phyloP scores from a whole-genome alignment of 2,888 invertebrate species.

The Campopleginae sp. region DNA sequence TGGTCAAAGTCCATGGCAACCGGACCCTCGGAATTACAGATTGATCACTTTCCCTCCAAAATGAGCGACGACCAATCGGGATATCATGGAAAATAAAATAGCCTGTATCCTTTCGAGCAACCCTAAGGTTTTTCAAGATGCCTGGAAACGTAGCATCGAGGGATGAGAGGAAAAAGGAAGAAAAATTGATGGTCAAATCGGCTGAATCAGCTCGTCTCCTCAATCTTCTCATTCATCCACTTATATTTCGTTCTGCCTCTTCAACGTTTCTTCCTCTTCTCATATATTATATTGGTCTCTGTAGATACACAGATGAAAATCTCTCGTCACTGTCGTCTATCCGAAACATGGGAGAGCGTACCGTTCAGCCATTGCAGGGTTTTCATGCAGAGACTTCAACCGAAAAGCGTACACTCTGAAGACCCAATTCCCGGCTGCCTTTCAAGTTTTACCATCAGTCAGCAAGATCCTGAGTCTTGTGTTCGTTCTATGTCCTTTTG shows the following conservation, averaged over 20 bases:
- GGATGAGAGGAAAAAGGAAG: not conserved
- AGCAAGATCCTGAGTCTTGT: conserved; percentile 70
- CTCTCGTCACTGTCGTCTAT: conserved; percentile 59
- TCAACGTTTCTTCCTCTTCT: conserved; percentile 64
- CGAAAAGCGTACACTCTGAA: conserved; percentile 58
- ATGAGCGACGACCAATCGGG: not conserved
- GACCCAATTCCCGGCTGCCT: conserved; percentile 76
- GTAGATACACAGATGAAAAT: conserved; percentile 66
- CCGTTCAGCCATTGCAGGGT: conserved; percentile 53
- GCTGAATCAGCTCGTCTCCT: conserved; percentile 20
- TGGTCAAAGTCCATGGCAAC: conserved; percentile 38
- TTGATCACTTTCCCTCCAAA: conserved; percentile 22
- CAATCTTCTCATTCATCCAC: conserved; percentile 33
- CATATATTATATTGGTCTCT: conserved; percentile 72
- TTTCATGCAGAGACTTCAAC: conserved; percentile 57
- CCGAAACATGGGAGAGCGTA: conserved; percentile 58
- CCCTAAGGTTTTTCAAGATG: conserved; percentile 14
- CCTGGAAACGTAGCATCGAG: not conserved
- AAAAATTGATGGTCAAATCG: conserved; percentile 43
- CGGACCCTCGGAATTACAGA: conserved; percentile 28
- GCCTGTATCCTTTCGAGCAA: conserved; percentile 2
- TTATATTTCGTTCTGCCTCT: conserved; percentile 61
- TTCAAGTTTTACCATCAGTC: conserved; percentile 76
- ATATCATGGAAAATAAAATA: conserved; percentile 13
- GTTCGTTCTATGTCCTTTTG: conserved; percentile 57